Evolutionary conservation across 2,797 vertebrate species (phyloP), one percentile per base, ranked within the genome.

Genomic region (Enteromius argenteus): DNA sequence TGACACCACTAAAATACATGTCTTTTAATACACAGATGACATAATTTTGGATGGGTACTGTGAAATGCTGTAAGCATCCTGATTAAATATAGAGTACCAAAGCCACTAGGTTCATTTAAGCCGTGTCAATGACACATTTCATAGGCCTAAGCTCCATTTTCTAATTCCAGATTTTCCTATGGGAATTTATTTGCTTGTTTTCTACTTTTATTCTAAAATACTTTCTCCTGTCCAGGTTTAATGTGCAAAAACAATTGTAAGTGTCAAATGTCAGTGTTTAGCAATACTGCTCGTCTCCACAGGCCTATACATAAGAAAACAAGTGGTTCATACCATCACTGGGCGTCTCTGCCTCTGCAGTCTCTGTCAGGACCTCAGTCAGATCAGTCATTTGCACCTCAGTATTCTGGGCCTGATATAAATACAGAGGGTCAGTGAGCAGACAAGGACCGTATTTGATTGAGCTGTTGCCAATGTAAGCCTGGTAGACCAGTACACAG

Each of bases 401-500:
- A 15, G 90, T 67, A 46, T 90, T 90, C 92, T 93, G 91, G 67
- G 83, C 85, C 23, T 42, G 72, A 83, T 71, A 87, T 46, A 89
- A 10, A 85, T 27, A 83, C 37, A 88, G 15, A 80, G 64, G 32
- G 78, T 86, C 64, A 72, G 79, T 84, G 32, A 68, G 82, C 4
- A 17, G 44, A 71, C 39, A 67, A 78, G 53, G 78, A n/a, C 71
- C 76, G 56, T 19, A 80, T 49, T 44, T 35, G 21, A 73, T 46
- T 44, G 46, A 46, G 44, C 58, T 86, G 17, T 42, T 67, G 86
- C 76, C 79, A 87, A 78, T 46, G 56, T 75, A 83, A 80, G 62
- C 30, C 32, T 64, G 56, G 60, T 44, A 79, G 42, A 39, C 14
- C 80, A 67, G 44, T 11, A 82, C 32, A 83, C 9, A 42, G 69